These are phyloP conservation scores for Anastatus disparis DNA, from an alignment of 1,140 invertebrate genomes.

Conservation along the genomic window DNA sequence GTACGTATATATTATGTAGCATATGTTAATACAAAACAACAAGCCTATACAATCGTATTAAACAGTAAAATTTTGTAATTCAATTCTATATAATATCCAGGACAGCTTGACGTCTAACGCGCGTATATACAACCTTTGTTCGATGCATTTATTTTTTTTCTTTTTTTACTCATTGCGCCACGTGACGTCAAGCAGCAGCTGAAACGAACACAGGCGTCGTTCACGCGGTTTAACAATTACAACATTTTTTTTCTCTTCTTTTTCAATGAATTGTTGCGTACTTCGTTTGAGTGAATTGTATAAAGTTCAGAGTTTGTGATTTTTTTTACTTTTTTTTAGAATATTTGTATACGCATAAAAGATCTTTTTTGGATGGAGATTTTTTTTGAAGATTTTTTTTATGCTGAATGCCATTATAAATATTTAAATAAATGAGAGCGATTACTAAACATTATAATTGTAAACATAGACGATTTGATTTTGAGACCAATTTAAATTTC, in stretches of 20 bases:
- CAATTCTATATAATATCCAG: slow-evolving; percentile 9
- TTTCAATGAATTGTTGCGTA: not conserved
- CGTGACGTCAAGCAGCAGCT: not conserved
- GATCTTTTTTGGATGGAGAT: not conserved
- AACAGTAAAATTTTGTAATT: slow-evolving; percentile 7
- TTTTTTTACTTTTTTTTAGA: no score
- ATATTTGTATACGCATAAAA: no score
- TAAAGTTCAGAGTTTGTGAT: not conserved
- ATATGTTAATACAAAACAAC: no score
- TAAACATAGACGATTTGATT: no score
- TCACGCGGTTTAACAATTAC: no score
- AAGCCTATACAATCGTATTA: no score
- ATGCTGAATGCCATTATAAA: no score
- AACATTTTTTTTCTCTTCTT: slow-evolving; percentile 9
- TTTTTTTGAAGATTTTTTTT: no score
- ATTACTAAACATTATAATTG: no score
- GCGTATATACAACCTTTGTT: slow-evolving; percentile 9
- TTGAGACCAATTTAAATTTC: no score
- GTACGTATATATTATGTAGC: no score
- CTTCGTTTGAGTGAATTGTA: not conserved
- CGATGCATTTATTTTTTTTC: slow-evolving; percentile 26
- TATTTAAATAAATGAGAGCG: no score
- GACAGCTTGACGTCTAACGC: not conserved
- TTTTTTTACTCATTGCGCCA: not conserved
- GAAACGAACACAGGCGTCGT: not conserved